Conservation (phyloP, 1,140 invertebrate genomes). For the Phocides pigmalion region DNA sequence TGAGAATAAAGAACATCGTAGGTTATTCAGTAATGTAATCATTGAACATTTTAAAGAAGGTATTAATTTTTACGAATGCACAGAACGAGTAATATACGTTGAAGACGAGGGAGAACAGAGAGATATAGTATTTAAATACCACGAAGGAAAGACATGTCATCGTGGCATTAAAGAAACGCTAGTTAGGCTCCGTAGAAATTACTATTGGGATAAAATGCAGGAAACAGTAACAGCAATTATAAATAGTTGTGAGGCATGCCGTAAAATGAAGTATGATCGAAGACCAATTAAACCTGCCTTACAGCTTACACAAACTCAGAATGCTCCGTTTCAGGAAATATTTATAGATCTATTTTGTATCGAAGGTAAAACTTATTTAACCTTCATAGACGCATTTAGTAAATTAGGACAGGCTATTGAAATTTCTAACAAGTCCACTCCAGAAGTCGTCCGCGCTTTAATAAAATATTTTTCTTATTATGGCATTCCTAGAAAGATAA, state of each 20-base stretch:
- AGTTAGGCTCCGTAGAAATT: conserved; percentile 34
- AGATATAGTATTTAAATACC: conserved; percentile 44
- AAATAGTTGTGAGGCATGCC: conserved; percentile 42
- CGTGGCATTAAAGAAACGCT: conserved; percentile 46
- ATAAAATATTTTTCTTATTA: conserved; percentile 47
- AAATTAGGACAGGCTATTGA: conserved; percentile 48
- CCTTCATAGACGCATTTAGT: conserved; percentile 47
- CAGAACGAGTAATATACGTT: conserved; percentile 42
- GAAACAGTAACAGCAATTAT: conserved; percentile 40
- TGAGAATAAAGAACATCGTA: conserved; percentile 33
- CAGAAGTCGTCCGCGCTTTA: conserved; percentile 43
- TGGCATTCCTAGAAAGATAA: conserved; percentile 40
- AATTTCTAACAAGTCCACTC: conserved; percentile 38
- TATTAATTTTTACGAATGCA: conserved; percentile 39
- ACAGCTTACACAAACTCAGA: conserved; percentile 47
- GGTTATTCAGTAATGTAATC: conserved; percentile 34
- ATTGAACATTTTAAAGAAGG: conserved; percentile 7
- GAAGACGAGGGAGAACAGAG: conserved; percentile 41
- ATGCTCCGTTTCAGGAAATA: conserved; percentile 45
- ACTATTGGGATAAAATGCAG: conserved; percentile 44
- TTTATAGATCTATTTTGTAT: conserved; percentile 49
- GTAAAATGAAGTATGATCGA: conserved; percentile 48
- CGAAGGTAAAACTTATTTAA: conserved; percentile 46
- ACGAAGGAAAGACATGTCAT: conserved; percentile 52
- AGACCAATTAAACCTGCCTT: conserved; percentile 42